These are phyloP conservation scores for Electrophaes corylata DNA, from an alignment of 2,888 invertebrate genomes.

Conservation along the genomic window DNA sequence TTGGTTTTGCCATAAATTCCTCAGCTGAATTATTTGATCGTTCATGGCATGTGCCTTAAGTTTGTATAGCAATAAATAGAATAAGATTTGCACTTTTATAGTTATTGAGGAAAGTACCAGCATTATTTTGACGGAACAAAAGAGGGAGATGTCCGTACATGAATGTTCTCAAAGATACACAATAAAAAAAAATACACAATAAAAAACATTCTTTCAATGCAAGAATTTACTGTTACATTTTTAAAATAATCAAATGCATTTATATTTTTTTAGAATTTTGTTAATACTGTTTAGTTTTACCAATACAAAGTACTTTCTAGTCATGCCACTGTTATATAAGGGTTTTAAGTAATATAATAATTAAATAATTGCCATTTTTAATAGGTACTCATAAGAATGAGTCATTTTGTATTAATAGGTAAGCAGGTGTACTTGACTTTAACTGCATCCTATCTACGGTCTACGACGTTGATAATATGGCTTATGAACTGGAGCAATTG, in stretches of 20 bases:
- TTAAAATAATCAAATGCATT: conserved; percentile 12
- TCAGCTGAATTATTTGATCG: background rate
- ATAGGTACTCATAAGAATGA: background rate
- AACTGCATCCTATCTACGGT: too few species aligned
- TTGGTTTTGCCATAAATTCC: background rate
- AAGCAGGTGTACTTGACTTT: background rate
- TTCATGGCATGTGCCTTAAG: conserved; percentile 1
- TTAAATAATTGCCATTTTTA: background rate
- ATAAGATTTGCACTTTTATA: conserved; percentile 37
- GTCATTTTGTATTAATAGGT: background rate
- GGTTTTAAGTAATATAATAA: background rate
- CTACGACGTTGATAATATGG: too few species aligned
- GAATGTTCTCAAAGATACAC: conserved; percentile 7
- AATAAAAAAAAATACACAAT: too few species aligned
- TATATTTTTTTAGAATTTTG: conserved; percentile 3
- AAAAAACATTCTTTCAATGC: conserved; percentile 1
- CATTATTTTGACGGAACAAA: background rate
- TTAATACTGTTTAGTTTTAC: background rate
- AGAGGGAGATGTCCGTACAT: background rate
- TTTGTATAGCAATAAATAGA: conserved; percentile 38
- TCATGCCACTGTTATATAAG: background rate
- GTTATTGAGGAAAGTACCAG: conserved; percentile 1
- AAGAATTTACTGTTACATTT: background rate
- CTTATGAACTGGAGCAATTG: too few species aligned
- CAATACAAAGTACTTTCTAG: conserved; percentile 6